Evolutionary conservation across 1,140 invertebrate species (phyloP), one percentile per base, ranked within the genome.

Genomic region (Glomeris maerens): DNA sequence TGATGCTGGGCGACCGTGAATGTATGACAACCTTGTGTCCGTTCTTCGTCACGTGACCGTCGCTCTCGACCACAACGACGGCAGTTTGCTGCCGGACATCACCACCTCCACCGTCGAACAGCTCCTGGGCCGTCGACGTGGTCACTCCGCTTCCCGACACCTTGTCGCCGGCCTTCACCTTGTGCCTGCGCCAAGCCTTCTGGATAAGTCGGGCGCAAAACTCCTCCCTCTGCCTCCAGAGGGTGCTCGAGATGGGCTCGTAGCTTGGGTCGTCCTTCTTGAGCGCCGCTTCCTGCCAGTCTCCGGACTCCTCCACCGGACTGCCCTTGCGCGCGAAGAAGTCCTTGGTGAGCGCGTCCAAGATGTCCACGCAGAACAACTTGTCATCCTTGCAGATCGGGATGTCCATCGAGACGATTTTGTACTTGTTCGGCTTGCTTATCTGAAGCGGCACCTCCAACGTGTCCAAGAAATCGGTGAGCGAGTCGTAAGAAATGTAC

Each of bases 391-490:
- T 89, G 74, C 92, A 97, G 65, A 97, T 97, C 45, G 92, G 86
- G 66, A 97, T 96, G 69, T 97, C 91, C 85, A 97, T 91, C 59
- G 87, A 90, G 64, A 96, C 88, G 62, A 98, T 91, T 77, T 95
- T 94, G 71, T 94, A 96, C 74, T 96, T 93, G 68, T 97, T 97
- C 42, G 93, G 93, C 69, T 96, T 96, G 65, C 93, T 89, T 58
- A 97, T 92, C 70, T 94, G 87, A 52, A 94, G 72, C 52, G 90
- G 90, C 46, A 87, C 84, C 66, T 94, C 90, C 44, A 94, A 75
- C 49, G 90, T 86, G 66, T 97, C 89, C 40, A 97, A 70, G 72
- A 98, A 95, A 57, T 95, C 90, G 0, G 88, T 90, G 42, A 98
- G 70, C 66, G 90, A 81, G 59, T 90, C 81, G 70, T 95, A 92